Base-by-base conservation (phyloP, 1,140 invertebrate species). In the Drosophila parabipectinata region DNA sequence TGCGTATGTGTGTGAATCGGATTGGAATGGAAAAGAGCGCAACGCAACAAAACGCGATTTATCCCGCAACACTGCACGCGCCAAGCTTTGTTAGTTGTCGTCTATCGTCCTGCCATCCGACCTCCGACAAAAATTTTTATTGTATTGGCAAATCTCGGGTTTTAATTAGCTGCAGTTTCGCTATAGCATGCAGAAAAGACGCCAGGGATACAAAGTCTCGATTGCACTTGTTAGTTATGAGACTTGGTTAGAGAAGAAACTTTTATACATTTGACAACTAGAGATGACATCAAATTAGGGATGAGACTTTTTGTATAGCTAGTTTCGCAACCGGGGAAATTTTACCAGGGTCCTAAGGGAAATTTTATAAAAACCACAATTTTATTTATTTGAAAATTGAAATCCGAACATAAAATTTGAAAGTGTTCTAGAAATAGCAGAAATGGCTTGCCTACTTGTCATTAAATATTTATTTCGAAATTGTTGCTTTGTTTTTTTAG, bases 21-120 rank as follows among this genome's bases (percentile, higher is more conserved):
- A 68, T 69, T 55, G 71, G 66, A 82, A 66, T 79, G 75, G 79
- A 68, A 71, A 77, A 63, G 77, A 88, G 78, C 81, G 81, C 83
- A 88, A 88, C 82, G 78, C 83, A 88, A 88, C 34, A 47, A 60
- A 44, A 44, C 75, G 75, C 75, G 63, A 74, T 69, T 79, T 68
- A 72, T 63, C 72, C 80, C 71, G 48, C 34, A 83, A 76, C 82
- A 37, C 34, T 37, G 10, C 10, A 12, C 41, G 82, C 83, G 83
- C 83, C 64, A 60, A 52, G 55, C 39, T 10, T 28, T 62, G 47
- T 48, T 83, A 18, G 39, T 8, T 53, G 39, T 34, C 60, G 34
- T 61, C 57, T 51, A 66, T 64, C 63, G 59, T 52, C 51, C 48
- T 67, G 41, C 62, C 63, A 72, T 62, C 37, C 52, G 60, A 41